Evolutionary conservation across 2,797 vertebrate species (phyloP).

Genomic region (Antennarius maculatus): DNA sequence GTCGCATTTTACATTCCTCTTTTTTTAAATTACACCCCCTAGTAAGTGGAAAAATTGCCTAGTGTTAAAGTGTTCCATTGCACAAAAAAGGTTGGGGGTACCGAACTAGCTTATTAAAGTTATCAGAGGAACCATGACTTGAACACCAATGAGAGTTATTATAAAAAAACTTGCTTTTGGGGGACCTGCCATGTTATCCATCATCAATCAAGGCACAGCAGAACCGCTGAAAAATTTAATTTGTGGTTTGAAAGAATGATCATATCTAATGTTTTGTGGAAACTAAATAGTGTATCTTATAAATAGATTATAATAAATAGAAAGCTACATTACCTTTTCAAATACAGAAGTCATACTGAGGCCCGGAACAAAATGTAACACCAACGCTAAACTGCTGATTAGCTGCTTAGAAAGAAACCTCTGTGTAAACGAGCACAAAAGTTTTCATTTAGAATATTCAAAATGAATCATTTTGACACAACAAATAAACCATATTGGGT

Average conservation of each 20-base stretch:
- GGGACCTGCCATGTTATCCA: too few species aligned
- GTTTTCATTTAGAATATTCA: slow-evolving; percentile 24
- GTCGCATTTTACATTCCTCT: too few species aligned
- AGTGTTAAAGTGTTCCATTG: too few species aligned
- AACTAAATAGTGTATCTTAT: slow-evolving; percentile 58
- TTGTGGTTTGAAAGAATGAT: slow-evolving; percentile 51
- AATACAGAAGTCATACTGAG: slow-evolving; percentile 47
- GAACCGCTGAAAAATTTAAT: too few species aligned
- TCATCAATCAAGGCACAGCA: too few species aligned
- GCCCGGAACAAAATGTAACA: slow-evolving; percentile 41
- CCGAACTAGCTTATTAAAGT: too few species aligned
- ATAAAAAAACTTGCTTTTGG: neutral
- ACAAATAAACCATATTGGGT: slow-evolving; percentile 37
- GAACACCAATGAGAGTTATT: neutral
- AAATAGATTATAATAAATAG: neutral
- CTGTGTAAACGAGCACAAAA: slow-evolving; percentile 33
- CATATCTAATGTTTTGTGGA: slow-evolving; percentile 59
- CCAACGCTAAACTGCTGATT: slow-evolving; percentile 56
- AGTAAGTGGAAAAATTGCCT: too few species aligned
- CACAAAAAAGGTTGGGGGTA: too few species aligned
- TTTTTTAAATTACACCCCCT: too few species aligned
- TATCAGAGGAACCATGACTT: neutral
- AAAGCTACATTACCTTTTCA: slow-evolving; percentile 58
- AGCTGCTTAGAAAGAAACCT: slow-evolving; percentile 26
- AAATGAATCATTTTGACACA: slow-evolving; percentile 12